Conservation (phyloP, 2,797 vertebrate genomes). For the Varecia variegata region DNA sequence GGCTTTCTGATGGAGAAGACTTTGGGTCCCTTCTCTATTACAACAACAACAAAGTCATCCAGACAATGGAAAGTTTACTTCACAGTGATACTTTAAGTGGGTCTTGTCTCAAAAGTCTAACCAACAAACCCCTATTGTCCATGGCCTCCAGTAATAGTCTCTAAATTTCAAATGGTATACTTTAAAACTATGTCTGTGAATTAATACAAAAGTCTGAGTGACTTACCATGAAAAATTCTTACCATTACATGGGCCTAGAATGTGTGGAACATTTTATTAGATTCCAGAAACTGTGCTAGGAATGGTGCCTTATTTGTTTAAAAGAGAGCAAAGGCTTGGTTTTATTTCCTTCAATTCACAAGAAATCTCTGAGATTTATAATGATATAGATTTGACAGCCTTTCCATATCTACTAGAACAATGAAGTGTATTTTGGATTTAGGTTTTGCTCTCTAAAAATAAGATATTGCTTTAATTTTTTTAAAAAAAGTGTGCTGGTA, state of each 20-base stretch:
- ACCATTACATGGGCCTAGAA: background rate
- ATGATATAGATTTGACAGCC: slow-evolving; percentile 42
- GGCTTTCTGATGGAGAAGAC: background rate
- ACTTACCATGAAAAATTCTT: background rate
- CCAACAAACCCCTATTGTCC: background rate
- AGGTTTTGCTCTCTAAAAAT: slow-evolving; percentile 48
- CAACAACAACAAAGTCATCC: background rate
- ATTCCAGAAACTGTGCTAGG: background rate
- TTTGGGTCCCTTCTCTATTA: background rate
- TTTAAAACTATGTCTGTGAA: background rate
- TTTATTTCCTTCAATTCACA: slow-evolving; percentile 50
- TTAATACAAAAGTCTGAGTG: background rate
- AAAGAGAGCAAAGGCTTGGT: background rate
- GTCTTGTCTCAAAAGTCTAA: background rate
- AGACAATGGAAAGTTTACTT: background rate
- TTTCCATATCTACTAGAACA: slow-evolving; percentile 50
- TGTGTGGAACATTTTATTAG: background rate
- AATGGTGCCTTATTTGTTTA: slow-evolving; percentile 17
- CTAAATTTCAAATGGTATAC: background rate
- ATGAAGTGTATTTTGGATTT: slow-evolving; percentile 46
- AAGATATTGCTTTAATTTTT: slow-evolving; percentile 6
- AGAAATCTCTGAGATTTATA: slow-evolving; percentile 54
- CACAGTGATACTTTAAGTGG: background rate
- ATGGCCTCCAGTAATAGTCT: background rate
- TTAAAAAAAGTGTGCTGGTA: slow-evolving; percentile 7